Evolutionary conservation across 1,140 invertebrate species (phyloP), one percentile per base, ranked within the genome.

Genomic region (Lineus longissimus): DNA sequence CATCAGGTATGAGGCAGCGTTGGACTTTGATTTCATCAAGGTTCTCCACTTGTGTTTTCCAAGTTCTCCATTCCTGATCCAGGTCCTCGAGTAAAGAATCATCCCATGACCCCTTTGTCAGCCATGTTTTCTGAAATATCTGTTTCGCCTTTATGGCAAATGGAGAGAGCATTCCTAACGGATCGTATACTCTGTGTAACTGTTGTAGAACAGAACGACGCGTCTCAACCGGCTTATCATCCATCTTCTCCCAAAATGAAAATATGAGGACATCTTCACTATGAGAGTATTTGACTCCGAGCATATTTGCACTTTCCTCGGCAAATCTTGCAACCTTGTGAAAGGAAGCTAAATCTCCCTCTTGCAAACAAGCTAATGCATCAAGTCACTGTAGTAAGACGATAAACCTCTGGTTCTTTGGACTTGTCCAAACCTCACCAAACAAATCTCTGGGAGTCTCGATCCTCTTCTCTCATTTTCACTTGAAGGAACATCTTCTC

Each of bases 181-280:
- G 47, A 27, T 51, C 47, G n/a, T 27, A 51, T 7, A 51, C 25
- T 4, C 47, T 6, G 25, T 51, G 47, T 51, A 51, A n/a, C n/a
- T 51, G 47, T n/a, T 51, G n/a, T 27, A 51, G 47, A n/a, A 51
- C 47, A 27, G 19, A 23, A 43, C 40, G 40, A 43, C 40, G 40
- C 11, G 40, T 43, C 19, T 51, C 47, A 51, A 4, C n/a, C 47
- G 6, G 6, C n/a, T 9, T 4, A 51, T 51, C 47, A 23, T 51
- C 47, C 47, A 51, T 51, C 47, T 51, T 51, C 47, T 51, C 47
- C 4, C 47, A 51, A 27, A 51, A 51, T 6, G 47, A 51, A n/a
- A 51, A 51, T n/a, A 51, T 51, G 9, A 51, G 25, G 19, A 23
- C 19, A 27, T 51, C 47, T 23, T 51, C 47, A n/a, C 47, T 51